phyloP scores from a whole-genome alignment of 2,797 vertebrate genomes.

The Melanotaenia nigrans region DNA sequence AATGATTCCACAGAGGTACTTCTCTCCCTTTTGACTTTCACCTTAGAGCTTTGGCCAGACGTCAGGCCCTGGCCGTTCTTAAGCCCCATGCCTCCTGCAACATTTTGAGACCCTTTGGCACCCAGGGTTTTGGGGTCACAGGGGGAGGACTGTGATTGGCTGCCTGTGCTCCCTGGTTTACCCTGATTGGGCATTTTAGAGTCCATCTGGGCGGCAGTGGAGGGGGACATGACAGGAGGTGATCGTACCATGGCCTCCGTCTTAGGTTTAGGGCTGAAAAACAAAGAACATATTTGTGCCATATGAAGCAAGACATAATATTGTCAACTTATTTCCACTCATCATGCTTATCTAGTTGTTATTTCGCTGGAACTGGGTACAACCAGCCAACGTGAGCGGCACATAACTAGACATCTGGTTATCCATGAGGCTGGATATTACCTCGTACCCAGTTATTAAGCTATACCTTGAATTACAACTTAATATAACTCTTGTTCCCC shows the following conservation, averaged over 20 bases:
- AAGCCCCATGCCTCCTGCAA: slow-evolving; percentile 94
- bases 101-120: slow-evolving; percentile 92
- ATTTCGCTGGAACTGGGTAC: slow-evolving; percentile 23
- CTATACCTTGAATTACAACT: not conserved
- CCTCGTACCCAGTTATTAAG: slow-evolving; percentile 2
- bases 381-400: not conserved
- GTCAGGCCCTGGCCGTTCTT: slow-evolving; percentile 92
- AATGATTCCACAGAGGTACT: slow-evolving; percentile 98
- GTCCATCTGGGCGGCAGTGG: slow-evolving; percentile 98
- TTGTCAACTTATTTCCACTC: slow-evolving; percentile 27
- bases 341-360: slow-evolving; percentile 33
- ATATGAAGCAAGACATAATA: not conserved
- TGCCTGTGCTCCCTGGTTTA: slow-evolving; percentile 94
- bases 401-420: slow-evolving; percentile 15
- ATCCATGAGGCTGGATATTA: slow-evolving; percentile 24
- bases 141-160: slow-evolving; percentile 97
- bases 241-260: slow-evolving; percentile 99
- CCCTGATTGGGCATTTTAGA: slow-evolving; percentile 99
- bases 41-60: slow-evolving; percentile 94
- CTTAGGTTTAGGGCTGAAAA: slow-evolving; percentile 96
- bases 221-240: slow-evolving; percentile 99
- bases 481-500: not conserved
- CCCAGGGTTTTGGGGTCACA: slow-evolving; percentile 93
- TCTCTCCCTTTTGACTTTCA: slow-evolving; percentile 97
- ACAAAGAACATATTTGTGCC: slow-evolving; percentile 12